phyloP scores from a whole-genome alignment of 2,113 vertebrate species.

The Saccopteryx leptura region DNA sequence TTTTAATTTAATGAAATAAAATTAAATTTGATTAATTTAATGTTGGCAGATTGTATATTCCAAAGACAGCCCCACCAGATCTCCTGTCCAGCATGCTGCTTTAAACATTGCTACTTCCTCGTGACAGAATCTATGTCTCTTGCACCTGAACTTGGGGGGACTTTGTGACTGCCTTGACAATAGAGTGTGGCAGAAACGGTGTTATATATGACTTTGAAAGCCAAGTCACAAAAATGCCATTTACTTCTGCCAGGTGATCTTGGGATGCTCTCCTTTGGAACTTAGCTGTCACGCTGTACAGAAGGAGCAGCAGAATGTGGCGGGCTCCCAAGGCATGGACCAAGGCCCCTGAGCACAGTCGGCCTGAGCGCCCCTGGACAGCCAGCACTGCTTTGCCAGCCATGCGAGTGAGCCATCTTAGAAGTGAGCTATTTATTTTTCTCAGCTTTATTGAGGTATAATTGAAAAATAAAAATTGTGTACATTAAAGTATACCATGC shows the following conservation, averaged over 20 bases:
- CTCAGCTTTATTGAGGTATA: background rate
- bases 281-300: background rate
- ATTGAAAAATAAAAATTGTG: background rate
- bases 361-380: background rate
- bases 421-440: background rate
- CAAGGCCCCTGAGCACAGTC: no score
- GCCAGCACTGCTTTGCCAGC: background rate
- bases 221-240: background rate
- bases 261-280: background rate
- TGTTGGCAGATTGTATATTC: background rate
- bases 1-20: slow-evolving; percentile 15
- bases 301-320: background rate
- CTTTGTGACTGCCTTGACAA: background rate
- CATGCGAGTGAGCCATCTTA: background rate
- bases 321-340: background rate
- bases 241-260: background rate
- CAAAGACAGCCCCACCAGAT: background rate
- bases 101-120: background rate
- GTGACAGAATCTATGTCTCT: background rate
- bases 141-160: background rate
- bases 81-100: background rate
- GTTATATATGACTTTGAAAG: background rate
- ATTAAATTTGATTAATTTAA: background rate
- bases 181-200: background rate
- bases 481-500: background rate